phyloP scores from a whole-genome alignment of 2,888 invertebrate species.

The Anthophora plumipes region DNA sequence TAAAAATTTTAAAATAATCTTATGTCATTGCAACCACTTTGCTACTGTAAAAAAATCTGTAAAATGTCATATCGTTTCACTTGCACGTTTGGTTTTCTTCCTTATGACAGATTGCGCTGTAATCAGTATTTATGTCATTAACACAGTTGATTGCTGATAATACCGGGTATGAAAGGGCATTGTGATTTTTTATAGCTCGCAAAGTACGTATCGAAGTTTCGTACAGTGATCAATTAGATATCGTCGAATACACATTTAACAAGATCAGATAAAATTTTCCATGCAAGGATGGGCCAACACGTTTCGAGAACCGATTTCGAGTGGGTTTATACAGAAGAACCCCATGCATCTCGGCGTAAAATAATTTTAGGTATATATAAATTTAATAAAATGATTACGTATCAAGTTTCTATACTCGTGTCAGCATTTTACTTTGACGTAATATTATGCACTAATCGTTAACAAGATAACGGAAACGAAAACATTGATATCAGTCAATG shows the following conservation, averaged over 20 bases:
- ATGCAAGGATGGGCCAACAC: constrained; percentile 93
- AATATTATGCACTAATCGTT: not conserved
- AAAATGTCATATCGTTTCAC: constrained; percentile 1
- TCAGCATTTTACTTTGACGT: not conserved
- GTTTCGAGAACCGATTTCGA: constrained; percentile 98
- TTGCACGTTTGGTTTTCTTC: not conserved
- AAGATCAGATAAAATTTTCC: not conserved
- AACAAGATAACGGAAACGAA: not conserved
- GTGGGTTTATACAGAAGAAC: constrained; percentile 98
- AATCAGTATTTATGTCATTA: constrained; percentile 23
- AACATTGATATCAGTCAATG: not conserved
- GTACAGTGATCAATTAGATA: not conserved
- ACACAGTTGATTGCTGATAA: constrained; percentile 1
- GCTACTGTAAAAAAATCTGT: not conserved
- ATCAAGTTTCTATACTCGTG: not conserved
- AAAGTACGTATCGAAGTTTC: constrained; percentile 9
- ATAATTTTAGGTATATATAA: constrained; percentile 93
- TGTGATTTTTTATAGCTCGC: not conserved
- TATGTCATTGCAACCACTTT: no score
- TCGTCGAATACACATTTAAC: not conserved
- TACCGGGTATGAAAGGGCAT: constrained; percentile 34
- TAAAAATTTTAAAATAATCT: not conserved
- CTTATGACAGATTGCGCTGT: constrained; percentile 30
- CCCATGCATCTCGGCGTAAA: constrained; percentile 97
- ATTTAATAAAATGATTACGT: constrained; percentile 27